Conservation (phyloP, 2,797 vertebrate species). For the Nyctibius grandis region DNA sequence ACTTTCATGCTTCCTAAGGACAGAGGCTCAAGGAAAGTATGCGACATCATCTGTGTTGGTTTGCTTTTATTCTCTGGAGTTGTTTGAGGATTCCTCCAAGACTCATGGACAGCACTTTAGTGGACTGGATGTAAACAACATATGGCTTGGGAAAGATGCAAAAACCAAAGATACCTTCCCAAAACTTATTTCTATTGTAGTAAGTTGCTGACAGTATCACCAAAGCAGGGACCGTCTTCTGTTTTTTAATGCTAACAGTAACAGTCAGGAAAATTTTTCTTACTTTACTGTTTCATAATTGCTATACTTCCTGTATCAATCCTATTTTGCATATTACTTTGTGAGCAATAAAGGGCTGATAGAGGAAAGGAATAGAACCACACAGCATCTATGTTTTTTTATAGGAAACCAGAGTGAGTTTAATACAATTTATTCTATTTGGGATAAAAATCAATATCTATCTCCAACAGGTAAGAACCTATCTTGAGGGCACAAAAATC, state of each 20-base stretch:
- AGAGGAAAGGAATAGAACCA: not conserved
- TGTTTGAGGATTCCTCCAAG: conserved; percentile 8
- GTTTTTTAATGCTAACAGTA: not conserved
- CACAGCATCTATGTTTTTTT: not conserved
- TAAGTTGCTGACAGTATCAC: not conserved
- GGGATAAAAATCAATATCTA: not conserved
- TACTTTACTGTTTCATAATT: not conserved
- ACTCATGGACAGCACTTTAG: not conserved
- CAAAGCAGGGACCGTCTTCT: not conserved
- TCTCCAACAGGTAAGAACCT: not conserved
- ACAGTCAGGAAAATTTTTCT: not conserved
- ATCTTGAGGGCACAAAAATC: not conserved
- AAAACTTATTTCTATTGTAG: not conserved
- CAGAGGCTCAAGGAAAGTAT: conserved; percentile 18
- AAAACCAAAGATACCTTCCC: not conserved
- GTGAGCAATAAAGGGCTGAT: not conserved
- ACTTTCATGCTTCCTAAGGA: conserved; percentile 64
- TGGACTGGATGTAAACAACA: not conserved
- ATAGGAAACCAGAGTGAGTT: not conserved
- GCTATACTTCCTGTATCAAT: not conserved
- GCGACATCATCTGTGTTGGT: conserved; percentile 22
- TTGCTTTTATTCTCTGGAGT: conserved; percentile 34
- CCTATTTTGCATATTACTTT: not conserved
- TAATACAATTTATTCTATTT: not conserved
- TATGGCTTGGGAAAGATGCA: not conserved